Evolutionary conservation across 2,888 invertebrate genomes (phyloP).

Genomic region (Drosophila paracracens): DNA sequence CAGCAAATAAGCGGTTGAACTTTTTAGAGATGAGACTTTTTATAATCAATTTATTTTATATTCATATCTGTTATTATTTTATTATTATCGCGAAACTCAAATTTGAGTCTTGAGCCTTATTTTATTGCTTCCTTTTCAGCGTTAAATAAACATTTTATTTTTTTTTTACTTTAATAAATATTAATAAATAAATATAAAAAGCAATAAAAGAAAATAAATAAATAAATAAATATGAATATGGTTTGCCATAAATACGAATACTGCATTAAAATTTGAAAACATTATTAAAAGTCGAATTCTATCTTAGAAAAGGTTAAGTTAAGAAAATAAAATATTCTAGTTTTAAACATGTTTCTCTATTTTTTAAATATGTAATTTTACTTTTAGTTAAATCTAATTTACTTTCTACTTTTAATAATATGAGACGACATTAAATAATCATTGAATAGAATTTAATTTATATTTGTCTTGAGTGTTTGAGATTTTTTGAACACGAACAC

Average conservation of each 20-base stretch:
- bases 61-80: background rate
- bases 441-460: background rate
- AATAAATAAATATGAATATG: too few relatives aligned
- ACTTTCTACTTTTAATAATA: background rate
- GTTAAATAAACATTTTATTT: background rate
- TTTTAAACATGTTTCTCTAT: background rate
- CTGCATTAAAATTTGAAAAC: background rate
- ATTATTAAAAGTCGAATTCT: background rate
- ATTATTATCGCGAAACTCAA: background rate
- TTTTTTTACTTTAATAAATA: too few relatives aligned
- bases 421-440: background rate
- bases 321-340: background rate
- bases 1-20: slow-evolving; percentile 34
- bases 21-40: slow-evolving; percentile 9
- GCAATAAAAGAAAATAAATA: too few relatives aligned
- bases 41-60: background rate
- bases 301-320: background rate
- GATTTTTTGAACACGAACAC: background rate
- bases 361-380: background rate
- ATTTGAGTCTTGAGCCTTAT: background rate
- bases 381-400: background rate
- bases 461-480: background rate
- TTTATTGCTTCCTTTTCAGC: background rate
- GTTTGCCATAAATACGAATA: too few relatives aligned
- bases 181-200: too few relatives aligned